Percentiles rank a stretch among this genome's conserved stretches.
These are phyloP conservation scores for Scaptomyza polygonia DNA, from an alignment of 2,888 invertebrate genomes.

Conservation along the genomic window DNA sequence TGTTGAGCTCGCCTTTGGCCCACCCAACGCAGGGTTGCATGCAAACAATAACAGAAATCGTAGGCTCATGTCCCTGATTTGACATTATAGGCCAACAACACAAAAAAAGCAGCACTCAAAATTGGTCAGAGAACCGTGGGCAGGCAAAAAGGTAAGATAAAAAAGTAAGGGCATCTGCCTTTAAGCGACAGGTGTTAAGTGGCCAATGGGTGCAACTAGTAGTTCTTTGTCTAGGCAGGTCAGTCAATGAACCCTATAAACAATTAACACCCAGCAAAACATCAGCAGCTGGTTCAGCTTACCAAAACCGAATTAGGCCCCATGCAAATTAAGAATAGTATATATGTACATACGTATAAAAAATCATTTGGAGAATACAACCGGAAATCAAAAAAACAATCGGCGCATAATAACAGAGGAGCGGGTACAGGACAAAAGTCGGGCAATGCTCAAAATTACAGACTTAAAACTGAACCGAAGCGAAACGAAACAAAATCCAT, in stretches of 20 bases:
- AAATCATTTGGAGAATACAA: constrained; percentile 6
- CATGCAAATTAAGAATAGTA: constrained; percentile 28
- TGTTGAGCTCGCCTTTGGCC: constrained; percentile 15
- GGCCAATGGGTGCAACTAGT: constrained; percentile 48
- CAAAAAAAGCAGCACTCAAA: not conserved
- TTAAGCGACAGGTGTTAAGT: constrained; percentile 68
- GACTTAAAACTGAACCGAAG: constrained; percentile 13
- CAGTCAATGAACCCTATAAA: constrained; percentile 62
- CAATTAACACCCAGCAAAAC: constrained; percentile 48
- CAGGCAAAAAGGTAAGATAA: not conserved
- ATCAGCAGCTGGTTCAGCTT: constrained; percentile 10
- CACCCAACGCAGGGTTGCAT: constrained; percentile 42
- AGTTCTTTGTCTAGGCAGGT: constrained; percentile 54
- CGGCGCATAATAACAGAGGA: constrained; percentile 50
- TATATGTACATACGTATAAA: not conserved
- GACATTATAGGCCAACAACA: not conserved
- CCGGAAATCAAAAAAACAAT: constrained; percentile 55
- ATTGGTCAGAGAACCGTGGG: constrained; percentile 8
- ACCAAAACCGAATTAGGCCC: not conserved
- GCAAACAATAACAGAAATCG: constrained; percentile 1
- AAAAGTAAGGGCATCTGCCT: not conserved
- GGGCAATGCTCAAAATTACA: constrained; percentile 37
- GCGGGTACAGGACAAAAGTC: constrained; percentile 29
- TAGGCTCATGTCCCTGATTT: constrained; percentile 19
- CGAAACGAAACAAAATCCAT: constrained; percentile 28